Evolutionary conservation across 2,888 invertebrate genomes (phyloP).

Genomic region (Thalpophila matura): DNA sequence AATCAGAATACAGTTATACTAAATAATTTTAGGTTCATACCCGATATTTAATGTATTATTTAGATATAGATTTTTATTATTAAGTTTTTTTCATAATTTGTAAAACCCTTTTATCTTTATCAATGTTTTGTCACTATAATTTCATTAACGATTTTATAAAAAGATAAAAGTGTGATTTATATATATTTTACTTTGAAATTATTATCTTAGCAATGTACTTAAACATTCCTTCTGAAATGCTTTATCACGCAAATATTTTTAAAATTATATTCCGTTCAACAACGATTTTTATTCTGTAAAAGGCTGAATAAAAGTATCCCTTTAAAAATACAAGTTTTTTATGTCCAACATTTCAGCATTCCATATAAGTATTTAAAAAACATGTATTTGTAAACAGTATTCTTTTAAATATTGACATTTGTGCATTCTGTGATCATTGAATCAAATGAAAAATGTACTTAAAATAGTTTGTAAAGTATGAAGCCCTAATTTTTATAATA

Average conservation of each 20-base stretch:
- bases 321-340: constrained; percentile 14
- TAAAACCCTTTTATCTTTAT: constrained; percentile 59
- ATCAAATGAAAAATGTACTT: constrained; percentile 54
- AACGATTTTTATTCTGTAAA: constrained; percentile 23
- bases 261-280: constrained; percentile 16
- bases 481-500: constrained; percentile 32
- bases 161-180: constrained; percentile 19
- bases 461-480: constrained; percentile 36
- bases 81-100: constrained; percentile 59
- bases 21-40: constrained; percentile 58
- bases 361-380: constrained; percentile 45
- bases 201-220: constrained; percentile 37
- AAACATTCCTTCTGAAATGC: constrained; percentile 38
- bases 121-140: constrained; percentile 46
- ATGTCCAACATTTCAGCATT: constrained; percentile 36
- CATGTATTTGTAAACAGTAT: constrained; percentile 57
- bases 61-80: constrained; percentile 62
- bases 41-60: constrained; percentile 67
- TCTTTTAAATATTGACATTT: constrained; percentile 58
- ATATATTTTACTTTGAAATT: constrained; percentile 15
- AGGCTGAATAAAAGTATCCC: constrained; percentile 38
- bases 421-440: constrained; percentile 51
- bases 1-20: constrained; percentile 29
- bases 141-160: constrained; percentile 48
- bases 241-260: constrained; percentile 9